phyloP scores from a whole-genome alignment of 2,113 vertebrate species.

The Archilochus colubris region DNA sequence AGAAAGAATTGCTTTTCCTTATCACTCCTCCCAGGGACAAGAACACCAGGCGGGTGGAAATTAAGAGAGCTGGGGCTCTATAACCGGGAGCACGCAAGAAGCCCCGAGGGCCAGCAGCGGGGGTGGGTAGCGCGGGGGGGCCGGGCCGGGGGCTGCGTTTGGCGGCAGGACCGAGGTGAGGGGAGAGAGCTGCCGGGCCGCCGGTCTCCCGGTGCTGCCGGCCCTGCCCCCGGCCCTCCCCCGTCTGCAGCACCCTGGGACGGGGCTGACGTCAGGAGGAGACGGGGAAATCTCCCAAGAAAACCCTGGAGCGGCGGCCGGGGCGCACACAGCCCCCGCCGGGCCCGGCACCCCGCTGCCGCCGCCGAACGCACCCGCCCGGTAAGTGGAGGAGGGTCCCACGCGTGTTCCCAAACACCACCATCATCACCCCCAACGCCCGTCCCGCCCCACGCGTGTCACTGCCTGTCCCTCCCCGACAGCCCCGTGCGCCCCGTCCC shows the following conservation, averaged over 20 bases:
- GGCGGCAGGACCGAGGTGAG: neutral
- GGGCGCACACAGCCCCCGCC: conserved; percentile 56
- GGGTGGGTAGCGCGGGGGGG: neutral
- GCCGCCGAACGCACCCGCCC: neutral
- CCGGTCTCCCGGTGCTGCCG: conserved; percentile 11
- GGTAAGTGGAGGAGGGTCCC: neutral
- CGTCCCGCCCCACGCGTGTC: neutral
- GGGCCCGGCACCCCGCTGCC: conserved; percentile 16
- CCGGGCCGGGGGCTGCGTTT: neutral
- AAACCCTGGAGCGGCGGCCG: conserved; percentile 71
- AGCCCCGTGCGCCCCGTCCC: neutral
- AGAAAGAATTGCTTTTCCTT: neutral
- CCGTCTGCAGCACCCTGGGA: conserved; percentile 48
- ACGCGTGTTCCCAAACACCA: neutral
- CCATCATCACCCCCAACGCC: neutral
- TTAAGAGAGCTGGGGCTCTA: neutral
- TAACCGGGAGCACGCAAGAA: neutral
- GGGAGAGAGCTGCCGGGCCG: neutral
- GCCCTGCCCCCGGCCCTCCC: conserved; percentile 63
- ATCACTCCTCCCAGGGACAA: neutral
- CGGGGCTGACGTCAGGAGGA: conserved; percentile 81
- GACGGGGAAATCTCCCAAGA: conserved; percentile 74
- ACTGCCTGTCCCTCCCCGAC: neutral
- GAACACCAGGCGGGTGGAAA: neutral
- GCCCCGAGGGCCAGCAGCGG: neutral